These are phyloP conservation scores for Poecilobothrus nobilitatus DNA, from an alignment of 2,888 invertebrate species.

Conservation along the genomic window DNA sequence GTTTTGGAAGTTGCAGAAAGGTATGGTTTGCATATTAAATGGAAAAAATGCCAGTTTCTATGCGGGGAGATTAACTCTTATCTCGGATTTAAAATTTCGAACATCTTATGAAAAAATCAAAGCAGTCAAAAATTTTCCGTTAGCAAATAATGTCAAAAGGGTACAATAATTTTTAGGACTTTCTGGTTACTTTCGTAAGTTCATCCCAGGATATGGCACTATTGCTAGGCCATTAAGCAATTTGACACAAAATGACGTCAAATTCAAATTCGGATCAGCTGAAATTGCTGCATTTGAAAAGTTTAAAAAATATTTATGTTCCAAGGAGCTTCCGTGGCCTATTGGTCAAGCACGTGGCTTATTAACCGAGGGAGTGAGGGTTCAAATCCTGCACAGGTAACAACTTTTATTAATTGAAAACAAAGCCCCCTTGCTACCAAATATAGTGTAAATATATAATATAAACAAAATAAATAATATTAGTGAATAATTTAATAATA, in stretches of 20 bases:
- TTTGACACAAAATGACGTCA: not conserved
- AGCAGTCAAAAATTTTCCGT: constrained; percentile 26
- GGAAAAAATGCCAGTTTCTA: constrained; percentile 22
- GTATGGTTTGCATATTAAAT: constrained; percentile 22
- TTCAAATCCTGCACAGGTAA: too few species aligned
- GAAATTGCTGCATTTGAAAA: too few species aligned
- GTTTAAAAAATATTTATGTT: too few species aligned
- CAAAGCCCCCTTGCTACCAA: too few species aligned
- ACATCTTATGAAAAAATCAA: constrained; percentile 25
- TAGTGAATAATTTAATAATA: too few species aligned
- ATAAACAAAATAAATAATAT: too few species aligned
- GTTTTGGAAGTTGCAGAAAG: constrained; percentile 18
- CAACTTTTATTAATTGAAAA: too few species aligned
- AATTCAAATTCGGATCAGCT: constrained; percentile 16
- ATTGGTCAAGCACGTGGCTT: too few species aligned
- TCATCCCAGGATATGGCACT: constrained; percentile 16
- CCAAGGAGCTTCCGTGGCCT: too few species aligned
- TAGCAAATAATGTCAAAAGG: constrained; percentile 25
- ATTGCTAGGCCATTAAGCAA: constrained; percentile 11
- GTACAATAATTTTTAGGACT: constrained; percentile 28
- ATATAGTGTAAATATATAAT: too few species aligned
- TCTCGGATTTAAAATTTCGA: constrained; percentile 14
- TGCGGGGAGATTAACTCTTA: constrained; percentile 19
- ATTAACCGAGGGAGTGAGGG: too few species aligned
- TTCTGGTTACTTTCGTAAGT: constrained; percentile 17